Percentiles rank a stretch among this genome's conserved stretches.
Conservation (phyloP, 1,140 invertebrate species). For the Microplitis demolitor region DNA sequence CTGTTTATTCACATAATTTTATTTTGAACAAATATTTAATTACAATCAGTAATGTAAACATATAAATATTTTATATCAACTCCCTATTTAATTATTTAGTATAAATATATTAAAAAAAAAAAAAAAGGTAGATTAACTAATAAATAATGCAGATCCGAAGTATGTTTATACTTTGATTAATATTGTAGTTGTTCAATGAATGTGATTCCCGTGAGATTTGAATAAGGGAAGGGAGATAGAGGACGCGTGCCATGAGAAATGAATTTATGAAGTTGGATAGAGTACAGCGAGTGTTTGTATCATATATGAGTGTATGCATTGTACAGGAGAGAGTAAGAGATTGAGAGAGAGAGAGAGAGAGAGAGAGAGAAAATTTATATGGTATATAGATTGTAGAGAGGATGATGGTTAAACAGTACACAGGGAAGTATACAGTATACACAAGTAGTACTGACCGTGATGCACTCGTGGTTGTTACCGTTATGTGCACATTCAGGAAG, state of each 20-base stretch:
- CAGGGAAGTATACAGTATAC: no score
- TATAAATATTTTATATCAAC: no score
- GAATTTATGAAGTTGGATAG: slow-evolving; percentile 1
- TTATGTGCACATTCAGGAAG: slow-evolving; percentile 4
- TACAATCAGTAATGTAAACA: no score
- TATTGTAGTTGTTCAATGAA: not conserved
- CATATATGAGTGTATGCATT: not conserved
- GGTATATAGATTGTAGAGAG: not conserved
- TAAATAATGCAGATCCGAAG: no score
- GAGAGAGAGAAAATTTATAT: not conserved
- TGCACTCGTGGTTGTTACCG: slow-evolving; percentile 2
- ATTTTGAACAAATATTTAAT: no score
- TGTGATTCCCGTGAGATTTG: not conserved
- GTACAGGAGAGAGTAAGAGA: not conserved
- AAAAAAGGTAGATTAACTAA: no score
- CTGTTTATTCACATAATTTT: no score
- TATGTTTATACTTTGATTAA: not conserved
- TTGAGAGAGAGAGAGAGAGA: no score
- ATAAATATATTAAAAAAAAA: no score
- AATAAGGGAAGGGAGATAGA: not conserved
- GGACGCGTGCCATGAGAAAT: slow-evolving; percentile 8
- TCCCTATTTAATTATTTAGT: no score
- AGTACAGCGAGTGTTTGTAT: not conserved
- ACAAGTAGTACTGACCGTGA: not conserved
- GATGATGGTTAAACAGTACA: not conserved